Conservation (phyloP, 2,113 vertebrate genomes). For the Rhynchomys soricoides region DNA sequence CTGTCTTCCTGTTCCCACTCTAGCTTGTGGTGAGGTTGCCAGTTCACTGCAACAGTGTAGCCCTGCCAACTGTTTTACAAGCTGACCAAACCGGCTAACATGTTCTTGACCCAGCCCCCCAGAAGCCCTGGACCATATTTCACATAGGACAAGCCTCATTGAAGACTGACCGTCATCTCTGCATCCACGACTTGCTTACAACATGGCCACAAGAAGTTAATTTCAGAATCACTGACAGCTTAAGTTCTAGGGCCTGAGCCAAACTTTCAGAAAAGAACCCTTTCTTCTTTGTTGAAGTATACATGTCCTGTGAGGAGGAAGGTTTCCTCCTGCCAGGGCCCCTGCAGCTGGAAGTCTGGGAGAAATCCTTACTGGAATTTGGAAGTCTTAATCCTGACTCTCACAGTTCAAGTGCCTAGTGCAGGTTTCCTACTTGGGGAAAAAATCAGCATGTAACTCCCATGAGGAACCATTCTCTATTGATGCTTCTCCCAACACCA, state of each 20-base stretch:
- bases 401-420: not conserved
- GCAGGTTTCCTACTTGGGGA: not conserved
- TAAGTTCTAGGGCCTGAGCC: slow-evolving; percentile 44
- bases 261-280: slow-evolving; percentile 56
- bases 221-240: slow-evolving; percentile 31
- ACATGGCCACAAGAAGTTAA: slow-evolving; percentile 38
- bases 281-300: slow-evolving; percentile 58
- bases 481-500: not conserved
- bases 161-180: not conserved
- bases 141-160: not conserved
- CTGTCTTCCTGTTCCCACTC: not conserved
- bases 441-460: not conserved
- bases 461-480: accelerated
- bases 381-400: not conserved
- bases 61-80: not conserved
- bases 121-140: not conserved
- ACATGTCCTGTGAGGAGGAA: not conserved
- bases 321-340: not conserved
- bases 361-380: slow-evolving; percentile 28
- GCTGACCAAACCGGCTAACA: not conserved
- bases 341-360: not conserved
- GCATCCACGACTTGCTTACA: not conserved
- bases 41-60: not conserved
- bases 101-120: not conserved
- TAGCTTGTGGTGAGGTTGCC: not conserved